These are phyloP conservation scores for Graptemys geographica DNA, from an alignment of 2,797 vertebrate genomes.

Conservation along the genomic window DNA sequence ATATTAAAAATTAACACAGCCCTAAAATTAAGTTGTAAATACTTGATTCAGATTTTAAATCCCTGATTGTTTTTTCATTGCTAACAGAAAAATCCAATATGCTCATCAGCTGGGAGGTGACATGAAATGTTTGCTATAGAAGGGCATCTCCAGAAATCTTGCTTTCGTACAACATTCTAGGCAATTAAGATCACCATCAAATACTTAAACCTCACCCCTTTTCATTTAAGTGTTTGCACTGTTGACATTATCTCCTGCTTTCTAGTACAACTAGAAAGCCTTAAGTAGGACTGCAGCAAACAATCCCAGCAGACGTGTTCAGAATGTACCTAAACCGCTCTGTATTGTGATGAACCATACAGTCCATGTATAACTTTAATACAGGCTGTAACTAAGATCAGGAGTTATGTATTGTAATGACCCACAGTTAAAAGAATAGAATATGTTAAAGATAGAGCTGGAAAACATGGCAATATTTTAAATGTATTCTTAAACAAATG, in stretches of 20 bases:
- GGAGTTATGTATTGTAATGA: background rate
- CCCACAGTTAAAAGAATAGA: background rate
- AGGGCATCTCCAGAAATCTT: background rate
- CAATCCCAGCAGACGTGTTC: background rate
- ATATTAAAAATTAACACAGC: background rate
- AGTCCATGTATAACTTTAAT: background rate
- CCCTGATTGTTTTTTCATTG: background rate
- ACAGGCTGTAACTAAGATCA: background rate
- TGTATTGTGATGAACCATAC: background rate
- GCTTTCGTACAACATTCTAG: background rate
- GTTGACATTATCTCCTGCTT: background rate
- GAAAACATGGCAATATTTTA: background rate
- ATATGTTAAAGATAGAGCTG: background rate
- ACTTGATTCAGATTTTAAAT: background rate
- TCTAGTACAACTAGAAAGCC: background rate
- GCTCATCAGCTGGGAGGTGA: constrained; percentile 9
- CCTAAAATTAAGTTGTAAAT: background rate
- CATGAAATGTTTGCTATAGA: background rate
- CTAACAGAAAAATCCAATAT: background rate
- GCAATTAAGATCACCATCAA: background rate
- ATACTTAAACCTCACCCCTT: background rate
- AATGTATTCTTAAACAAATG: background rate
- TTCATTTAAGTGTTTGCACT: background rate
- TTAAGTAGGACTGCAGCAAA: background rate
- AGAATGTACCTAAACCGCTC: background rate